These are phyloP conservation scores for Polyommatus iphigenia DNA, from an alignment of 2,888 invertebrate genomes.

Conservation along the genomic window DNA sequence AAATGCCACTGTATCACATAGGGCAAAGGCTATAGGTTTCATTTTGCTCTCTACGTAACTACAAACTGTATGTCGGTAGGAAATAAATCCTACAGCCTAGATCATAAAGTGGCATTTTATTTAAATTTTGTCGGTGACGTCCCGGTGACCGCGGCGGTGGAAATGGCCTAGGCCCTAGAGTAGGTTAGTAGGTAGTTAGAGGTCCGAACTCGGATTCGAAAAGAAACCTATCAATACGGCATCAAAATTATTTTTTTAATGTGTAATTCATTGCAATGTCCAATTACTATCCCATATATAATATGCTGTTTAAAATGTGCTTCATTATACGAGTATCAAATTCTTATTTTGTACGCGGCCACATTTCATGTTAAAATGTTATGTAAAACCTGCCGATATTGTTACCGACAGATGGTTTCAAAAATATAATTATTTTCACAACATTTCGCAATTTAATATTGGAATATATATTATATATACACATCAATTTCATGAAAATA, in stretches of 20 bases:
- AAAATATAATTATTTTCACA: background rate
- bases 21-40: no score
- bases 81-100: no score
- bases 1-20: no score
- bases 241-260: background rate
- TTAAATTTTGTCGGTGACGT: no score
- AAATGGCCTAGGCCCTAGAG: no score
- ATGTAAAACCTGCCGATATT: background rate
- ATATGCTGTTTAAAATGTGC: background rate
- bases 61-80: no score
- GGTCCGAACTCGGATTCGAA: slow-evolving; percentile 3
- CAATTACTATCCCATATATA: background rate
- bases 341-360: background rate
- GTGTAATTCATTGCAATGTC: background rate
- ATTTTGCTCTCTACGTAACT: no score
- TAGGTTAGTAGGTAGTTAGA: no score
- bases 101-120: no score
- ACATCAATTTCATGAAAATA: background rate
- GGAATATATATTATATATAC: background rate
- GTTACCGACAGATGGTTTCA: background rate
- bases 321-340: background rate
- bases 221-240: slow-evolving; percentile 15
- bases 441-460: background rate
- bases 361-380: background rate
- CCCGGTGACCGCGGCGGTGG: no score